Evolutionary conservation across 1,140 invertebrate genomes (phyloP).

Genomic region (Hydropsyche tenuis): DNA sequence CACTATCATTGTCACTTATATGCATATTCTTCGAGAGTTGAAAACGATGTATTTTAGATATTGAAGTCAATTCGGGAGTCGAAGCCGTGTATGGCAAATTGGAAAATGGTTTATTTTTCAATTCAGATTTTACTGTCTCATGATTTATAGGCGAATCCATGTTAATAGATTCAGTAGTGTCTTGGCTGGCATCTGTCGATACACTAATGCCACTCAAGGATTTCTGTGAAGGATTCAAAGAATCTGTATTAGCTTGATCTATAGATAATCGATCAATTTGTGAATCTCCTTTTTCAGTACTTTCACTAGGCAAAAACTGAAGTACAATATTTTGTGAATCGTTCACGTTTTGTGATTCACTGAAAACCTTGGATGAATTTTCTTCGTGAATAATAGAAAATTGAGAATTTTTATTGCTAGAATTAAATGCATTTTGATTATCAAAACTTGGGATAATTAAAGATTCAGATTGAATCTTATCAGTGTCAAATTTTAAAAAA

Average conservation of each 20-base stretch:
- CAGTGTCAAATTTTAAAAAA: neutral
- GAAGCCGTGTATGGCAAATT: slow-evolving; percentile 43
- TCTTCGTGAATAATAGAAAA: too few relatives aligned
- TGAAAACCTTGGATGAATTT: neutral
- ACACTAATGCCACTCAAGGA: too few relatives aligned
- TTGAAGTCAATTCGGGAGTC: slow-evolving; percentile 41
- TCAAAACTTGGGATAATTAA: too few relatives aligned
- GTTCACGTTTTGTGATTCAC: slow-evolving; percentile 26
- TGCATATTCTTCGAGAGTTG: slow-evolving; percentile 23
- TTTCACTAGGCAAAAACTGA: slow-evolving; percentile 25
- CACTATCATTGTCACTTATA: slow-evolving; percentile 46
- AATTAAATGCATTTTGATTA: too few relatives aligned
- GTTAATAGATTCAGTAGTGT: slow-evolving; percentile 40
- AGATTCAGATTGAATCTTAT: too few relatives aligned
- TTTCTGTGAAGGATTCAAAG: too few relatives aligned
- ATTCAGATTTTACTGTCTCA: neutral
- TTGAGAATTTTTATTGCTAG: too few relatives aligned
- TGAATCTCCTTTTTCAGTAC: neutral
- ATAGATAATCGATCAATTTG: too few relatives aligned
- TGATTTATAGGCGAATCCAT: slow-evolving; percentile 35
- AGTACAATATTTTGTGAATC: slow-evolving; percentile 46
- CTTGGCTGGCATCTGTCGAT: slow-evolving; percentile 24
- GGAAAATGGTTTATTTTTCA: slow-evolving; percentile 37
- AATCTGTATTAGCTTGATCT: too few relatives aligned
- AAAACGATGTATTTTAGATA: slow-evolving; percentile 29